phyloP scores from a whole-genome alignment of 2,113 vertebrate species.

The Percina caprodes region DNA sequence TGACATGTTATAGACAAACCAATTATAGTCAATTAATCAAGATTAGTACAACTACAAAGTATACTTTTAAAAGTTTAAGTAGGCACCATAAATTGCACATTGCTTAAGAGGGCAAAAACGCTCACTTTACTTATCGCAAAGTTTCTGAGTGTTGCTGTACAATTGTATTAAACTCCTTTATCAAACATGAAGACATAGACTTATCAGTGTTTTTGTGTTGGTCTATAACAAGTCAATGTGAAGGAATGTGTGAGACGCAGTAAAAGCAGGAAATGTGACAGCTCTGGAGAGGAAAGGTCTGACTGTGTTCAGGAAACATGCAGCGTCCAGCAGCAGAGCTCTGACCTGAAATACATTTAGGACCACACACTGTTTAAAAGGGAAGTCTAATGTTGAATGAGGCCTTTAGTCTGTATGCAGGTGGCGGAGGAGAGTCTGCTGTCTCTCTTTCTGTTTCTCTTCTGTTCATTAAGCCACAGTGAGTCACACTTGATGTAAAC shows the following conservation, averaged over 20 bases:
- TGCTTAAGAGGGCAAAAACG: not conserved
- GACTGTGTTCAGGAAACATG: conserved; percentile 70
- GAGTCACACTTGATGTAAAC: conserved; percentile 46
- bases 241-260: conserved; percentile 67
- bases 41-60: not conserved
- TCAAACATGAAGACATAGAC: conserved; percentile 20
- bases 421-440: conserved; percentile 20
- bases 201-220: conserved; percentile 53
- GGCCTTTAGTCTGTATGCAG: conserved; percentile 17
- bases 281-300: conserved; percentile 70
- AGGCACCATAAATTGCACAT: not conserved
- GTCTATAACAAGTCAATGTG: conserved; percentile 63
- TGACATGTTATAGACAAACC: not conserved
- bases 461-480: conserved; percentile 65
- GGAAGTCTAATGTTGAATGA: not conserved
- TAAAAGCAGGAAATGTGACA: conserved; percentile 74
- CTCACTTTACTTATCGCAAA: not conserved
- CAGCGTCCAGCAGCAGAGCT: conserved; percentile 43
- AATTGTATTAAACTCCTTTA: conserved; percentile 14
- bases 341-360: conserved; percentile 44
- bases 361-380: not conserved
- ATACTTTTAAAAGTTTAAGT: not conserved
- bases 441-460: conserved; percentile 23
- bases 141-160: not conserved
- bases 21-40: not conserved